A percentile compares a stretch with the other conserved stretches of the same genome.
Evolutionary conservation across 2,797 vertebrate genomes (phyloP).

Genomic region (Nasua narica): DNA sequence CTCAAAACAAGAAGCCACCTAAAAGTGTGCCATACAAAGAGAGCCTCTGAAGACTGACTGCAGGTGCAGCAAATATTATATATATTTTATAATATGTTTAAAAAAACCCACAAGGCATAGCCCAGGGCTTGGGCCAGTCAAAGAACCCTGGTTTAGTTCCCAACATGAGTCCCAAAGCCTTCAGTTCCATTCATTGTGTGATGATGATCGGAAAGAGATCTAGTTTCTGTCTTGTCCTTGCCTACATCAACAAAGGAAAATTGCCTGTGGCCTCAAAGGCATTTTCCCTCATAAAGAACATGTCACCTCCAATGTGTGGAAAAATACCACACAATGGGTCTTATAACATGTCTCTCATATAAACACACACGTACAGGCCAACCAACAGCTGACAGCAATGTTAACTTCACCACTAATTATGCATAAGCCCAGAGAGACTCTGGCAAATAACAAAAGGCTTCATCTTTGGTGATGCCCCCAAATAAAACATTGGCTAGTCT

Average conservation of each 20-base stretch:
- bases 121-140: neutral
- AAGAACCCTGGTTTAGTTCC: neutral
- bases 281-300: slow-evolving; percentile 41
- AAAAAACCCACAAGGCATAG: neutral
- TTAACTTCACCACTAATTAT: neutral
- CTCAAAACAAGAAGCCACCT: neutral
- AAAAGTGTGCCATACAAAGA: neutral
- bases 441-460: neutral
- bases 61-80: neutral
- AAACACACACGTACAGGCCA: neutral
- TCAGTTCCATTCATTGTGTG: neutral
- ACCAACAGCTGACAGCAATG: neutral
- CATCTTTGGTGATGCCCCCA: neutral
- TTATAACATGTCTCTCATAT: neutral
- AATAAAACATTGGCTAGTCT: neutral
- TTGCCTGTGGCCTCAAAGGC: neutral
- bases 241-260: slow-evolving; percentile 17
- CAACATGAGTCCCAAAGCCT: neutral
- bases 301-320: neutral
- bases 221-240: slow-evolving; percentile 41
- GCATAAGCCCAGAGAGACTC: neutral
- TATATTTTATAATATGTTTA: neutral
- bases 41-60: neutral
- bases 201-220: neutral
- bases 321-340: slow-evolving; percentile 6